Base-by-base conservation (phyloP, 2,888 invertebrate genomes). In the Diploptera punctata region DNA sequence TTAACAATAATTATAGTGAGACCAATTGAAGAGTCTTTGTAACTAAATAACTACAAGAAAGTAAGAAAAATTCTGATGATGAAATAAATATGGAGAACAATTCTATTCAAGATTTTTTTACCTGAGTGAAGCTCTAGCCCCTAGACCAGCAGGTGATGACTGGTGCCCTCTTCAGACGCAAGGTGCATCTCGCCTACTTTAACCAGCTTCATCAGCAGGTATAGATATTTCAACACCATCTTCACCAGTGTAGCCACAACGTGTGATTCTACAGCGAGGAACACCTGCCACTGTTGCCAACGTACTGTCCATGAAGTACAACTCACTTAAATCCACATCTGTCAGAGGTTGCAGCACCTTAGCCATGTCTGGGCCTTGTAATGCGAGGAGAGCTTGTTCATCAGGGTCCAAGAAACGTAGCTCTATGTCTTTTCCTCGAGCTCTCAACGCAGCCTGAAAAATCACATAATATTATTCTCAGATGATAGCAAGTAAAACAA, bases 241-340 rank as follows among this genome's bases (percentile, higher is more conserved):
- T 84, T 99, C 99, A 0, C 99, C 99, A 0, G 99, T 99, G 82
- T 99, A 99, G 0, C 99, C 99, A 80, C 98, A 99, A 65, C 99
- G 87, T 0, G 96, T 81, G 1, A 87, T 79, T 10, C 81, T 79
- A 47, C 82, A 83, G 43, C 79, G 77, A 0, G 77, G 75, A 1
- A 80, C 74, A 1, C 81, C 78, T 0, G 92, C 93, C 16, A 97
- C 87, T 10, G 85, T 84, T 0, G 89, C 89, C 29, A 85, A 80
- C 0, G 84, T 84, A 2, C 93, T 94, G 21, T 88, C 91, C 99
- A 99, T 99, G 81, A 99, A 99, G 78, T 89, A 90, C 43, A 99
- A 82, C 67, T 89, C 85, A 0, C 84, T 83, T 52, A 99, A 81
- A 76, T 91, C 86, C 61, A 88, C 82, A 26, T 90, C 85, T 0